phyloP scores from a whole-genome alignment of 2,113 vertebrate genomes.

The Sphyrna mokarran region DNA sequence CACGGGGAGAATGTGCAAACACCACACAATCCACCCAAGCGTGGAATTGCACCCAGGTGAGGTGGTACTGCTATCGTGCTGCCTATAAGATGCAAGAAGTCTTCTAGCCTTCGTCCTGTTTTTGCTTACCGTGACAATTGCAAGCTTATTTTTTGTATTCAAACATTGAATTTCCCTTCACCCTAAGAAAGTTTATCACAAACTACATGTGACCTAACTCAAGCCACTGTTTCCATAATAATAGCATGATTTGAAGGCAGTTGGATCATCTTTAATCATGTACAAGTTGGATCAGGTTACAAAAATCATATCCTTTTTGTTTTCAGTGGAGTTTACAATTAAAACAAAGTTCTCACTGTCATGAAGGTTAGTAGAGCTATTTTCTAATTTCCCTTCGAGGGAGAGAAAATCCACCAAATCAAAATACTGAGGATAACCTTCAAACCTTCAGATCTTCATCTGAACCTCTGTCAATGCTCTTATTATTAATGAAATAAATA shows the following conservation, averaged over 20 bases:
- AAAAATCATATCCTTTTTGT: background rate
- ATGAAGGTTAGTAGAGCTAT: background rate
- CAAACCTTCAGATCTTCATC: background rate
- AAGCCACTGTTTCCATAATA: conserved; percentile 2
- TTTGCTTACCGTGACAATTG: background rate
- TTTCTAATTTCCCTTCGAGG: background rate
- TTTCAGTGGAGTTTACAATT: background rate
- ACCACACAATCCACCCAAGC: too few species aligned
- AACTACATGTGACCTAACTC: background rate
- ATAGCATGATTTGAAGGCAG: background rate
- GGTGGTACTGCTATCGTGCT: too few species aligned
- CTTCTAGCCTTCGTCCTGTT: background rate
- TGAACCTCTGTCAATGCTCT: background rate
- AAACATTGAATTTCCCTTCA: background rate
- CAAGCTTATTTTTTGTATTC: background rate
- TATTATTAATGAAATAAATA: background rate
- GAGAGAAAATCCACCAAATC: background rate
- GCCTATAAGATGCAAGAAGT: background rate
- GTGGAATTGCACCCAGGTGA: too few species aligned
- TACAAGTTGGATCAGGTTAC: background rate
- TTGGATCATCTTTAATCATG: background rate
- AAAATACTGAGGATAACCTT: background rate
- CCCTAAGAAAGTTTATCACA: background rate
- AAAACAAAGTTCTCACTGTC: background rate
- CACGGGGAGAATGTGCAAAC: too few species aligned